Percentiles rank a stretch among this genome's conserved stretches.
Evolutionary conservation across 1,140 invertebrate genomes (phyloP).

Genomic region (Caerostris extrusa): DNA sequence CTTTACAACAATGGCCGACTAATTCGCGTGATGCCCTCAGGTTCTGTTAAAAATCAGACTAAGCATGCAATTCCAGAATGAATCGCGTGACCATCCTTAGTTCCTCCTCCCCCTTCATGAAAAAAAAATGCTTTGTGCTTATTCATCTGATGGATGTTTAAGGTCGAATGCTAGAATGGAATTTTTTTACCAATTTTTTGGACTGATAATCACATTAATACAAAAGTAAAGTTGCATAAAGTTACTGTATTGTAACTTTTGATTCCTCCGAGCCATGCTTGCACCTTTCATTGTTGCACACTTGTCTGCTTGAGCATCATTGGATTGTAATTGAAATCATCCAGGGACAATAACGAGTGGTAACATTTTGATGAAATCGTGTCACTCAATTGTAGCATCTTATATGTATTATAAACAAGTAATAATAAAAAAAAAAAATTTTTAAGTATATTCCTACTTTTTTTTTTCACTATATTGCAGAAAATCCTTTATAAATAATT

Average conservation of each 20-base stretch:
- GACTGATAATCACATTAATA: background rate
- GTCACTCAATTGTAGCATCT: background rate
- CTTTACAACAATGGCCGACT: background rate
- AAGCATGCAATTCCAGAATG: background rate
- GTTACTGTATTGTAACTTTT: background rate
- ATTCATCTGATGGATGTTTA: background rate
- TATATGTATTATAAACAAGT: too few relatives aligned
- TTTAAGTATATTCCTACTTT: too few relatives aligned
- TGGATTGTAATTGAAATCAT: background rate
- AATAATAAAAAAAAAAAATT: too few relatives aligned
- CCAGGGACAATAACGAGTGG: background rate
- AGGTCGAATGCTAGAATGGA: constrained; percentile 25
- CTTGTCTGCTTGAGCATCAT: background rate
- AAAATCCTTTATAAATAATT: too few relatives aligned
- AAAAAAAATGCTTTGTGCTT: background rate
- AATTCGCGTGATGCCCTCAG: background rate
- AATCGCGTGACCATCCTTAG: constrained; percentile 40
- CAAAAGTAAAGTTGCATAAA: background rate
- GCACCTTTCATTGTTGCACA: background rate
- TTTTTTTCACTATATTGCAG: too few relatives aligned
- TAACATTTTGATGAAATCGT: background rate
- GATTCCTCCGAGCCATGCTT: background rate
- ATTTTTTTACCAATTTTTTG: background rate
- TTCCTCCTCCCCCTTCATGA: background rate
- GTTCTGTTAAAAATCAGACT: constrained; percentile 2